Evolutionary conservation across 2,797 vertebrate species (phyloP).

Genomic region (Pristis pectinata): DNA sequence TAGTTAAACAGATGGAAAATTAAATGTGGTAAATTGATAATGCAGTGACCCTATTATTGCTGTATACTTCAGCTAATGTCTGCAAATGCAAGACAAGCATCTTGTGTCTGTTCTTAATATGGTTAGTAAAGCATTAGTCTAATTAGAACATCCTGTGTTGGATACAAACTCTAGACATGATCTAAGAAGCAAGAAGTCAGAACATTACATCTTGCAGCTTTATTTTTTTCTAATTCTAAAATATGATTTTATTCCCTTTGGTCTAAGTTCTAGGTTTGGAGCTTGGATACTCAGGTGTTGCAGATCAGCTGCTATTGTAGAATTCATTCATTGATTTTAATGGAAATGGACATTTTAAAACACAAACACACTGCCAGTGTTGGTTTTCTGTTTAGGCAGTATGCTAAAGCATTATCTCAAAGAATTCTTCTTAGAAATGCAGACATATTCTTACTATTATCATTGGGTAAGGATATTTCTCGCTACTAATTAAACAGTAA

Average conservation of each 20-base stretch:
- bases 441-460: too few species aligned
- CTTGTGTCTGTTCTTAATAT: slow-evolving; percentile 19
- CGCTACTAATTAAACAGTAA: too few species aligned
- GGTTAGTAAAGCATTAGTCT: neutral
- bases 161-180: slow-evolving; percentile 24
- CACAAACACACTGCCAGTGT: neutral
- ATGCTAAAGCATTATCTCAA: neutral
- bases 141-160: neutral
- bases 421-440: neutral
- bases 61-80: neutral
- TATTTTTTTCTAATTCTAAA: neutral
- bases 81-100: slow-evolving; percentile 14
- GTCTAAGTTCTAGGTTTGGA: neutral
- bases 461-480: too few species aligned
- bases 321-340: neutral
- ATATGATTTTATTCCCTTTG: neutral
- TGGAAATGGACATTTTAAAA: neutral
- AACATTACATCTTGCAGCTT: neutral
- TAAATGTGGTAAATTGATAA: slow-evolving; percentile 32
- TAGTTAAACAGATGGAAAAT: slow-evolving; percentile 31
- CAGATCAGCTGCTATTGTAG: neutral
- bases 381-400: neutral
- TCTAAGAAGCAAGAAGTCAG: slow-evolving; percentile 14
- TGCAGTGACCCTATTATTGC: neutral
- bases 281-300: neutral